Evolutionary conservation across 2,888 invertebrate species (phyloP), one percentile per base, ranked within the genome.

Genomic region (Dioctria rufipes): DNA sequence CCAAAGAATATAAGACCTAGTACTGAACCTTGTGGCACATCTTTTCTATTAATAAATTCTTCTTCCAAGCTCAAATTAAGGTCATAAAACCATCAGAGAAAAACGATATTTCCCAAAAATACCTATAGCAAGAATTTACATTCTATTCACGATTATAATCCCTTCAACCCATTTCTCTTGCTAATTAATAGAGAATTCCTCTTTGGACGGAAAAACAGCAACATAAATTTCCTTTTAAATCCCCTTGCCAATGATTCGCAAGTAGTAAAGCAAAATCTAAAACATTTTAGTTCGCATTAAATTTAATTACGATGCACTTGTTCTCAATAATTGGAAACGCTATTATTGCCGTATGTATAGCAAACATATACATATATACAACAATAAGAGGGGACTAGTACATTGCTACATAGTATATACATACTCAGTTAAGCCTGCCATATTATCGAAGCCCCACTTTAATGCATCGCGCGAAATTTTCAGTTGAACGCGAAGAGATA

Each of bases 211-310:
- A 67, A n/a, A 13, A 3, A 42, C 25, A 67, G 42, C 67, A 42
- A 11, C 9, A 65, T 65, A 40, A 65, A 46, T 46, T 46, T 67
- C 51, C 51, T 43, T 25, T 69, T 49, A 25, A 25, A 25, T 69
- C 13, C 51, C 49, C 25, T 39, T 49, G n/a, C 69, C 49, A 69
- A 69, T 69, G 51, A 51, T 69, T 69, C 51, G 51, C 51, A 69
- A 51, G 39, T 51, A 69, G 69, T 69, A 51, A 39, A 37, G 69
- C 8, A 58, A 58, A 73, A 58, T 73, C 73, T 42, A 73, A 73
- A 60, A 60, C 73, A 58, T 73, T 73, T 73, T 42, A 73, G 73
- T 54, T 73, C 58, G 6, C 73, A 73, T 73, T 73, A 60, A 54
- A 73, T 73, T 73, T 73, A 73, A 73, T 73, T 73, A 60, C 60